Conservation (phyloP, 2,113 vertebrate species). For the Sinocyclocheilus grahami region DNA sequence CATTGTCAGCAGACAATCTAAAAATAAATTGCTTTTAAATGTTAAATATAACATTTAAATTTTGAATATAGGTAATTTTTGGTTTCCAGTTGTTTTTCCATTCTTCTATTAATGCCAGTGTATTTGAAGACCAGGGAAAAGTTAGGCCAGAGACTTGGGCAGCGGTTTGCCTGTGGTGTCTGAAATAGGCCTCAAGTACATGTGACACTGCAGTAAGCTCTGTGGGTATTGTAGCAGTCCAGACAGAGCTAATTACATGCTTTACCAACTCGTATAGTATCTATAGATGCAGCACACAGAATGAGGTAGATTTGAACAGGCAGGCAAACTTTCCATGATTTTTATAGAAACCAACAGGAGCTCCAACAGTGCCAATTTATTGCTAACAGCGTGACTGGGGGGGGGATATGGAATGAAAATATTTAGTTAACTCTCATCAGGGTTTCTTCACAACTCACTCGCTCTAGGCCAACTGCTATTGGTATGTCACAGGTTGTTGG, state of each 20-base stretch:
- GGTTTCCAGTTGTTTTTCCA: no score
- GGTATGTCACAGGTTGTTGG: constrained; percentile 32
- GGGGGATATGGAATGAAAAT: constrained; percentile 50
- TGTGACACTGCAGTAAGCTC: constrained; percentile 4
- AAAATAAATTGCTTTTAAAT: not conserved
- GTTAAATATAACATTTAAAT: no score
- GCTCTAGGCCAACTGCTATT: constrained; percentile 21
- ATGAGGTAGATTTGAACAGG: constrained; percentile 60
- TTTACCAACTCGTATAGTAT: not conserved
- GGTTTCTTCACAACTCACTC: constrained; percentile 32
- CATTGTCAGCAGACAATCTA: not conserved
- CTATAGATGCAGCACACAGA: constrained; percentile 48
- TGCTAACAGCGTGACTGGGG: constrained; percentile 49
- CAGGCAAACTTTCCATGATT: constrained; percentile 24
- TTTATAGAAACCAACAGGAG: constrained; percentile 65
- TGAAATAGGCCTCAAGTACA: not conserved
- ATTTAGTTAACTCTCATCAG: constrained; percentile 39
- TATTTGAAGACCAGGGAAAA: not conserved
- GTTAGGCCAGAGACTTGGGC: not conserved
- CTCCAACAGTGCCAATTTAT: constrained; percentile 62
- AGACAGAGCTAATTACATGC: constrained; percentile 29
- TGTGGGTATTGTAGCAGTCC: not conserved
- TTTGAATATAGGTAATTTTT: not conserved
- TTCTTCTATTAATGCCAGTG: not conserved
- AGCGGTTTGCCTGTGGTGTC: constrained; percentile 5